Percentiles rank a stretch among this genome's conserved stretches.
These are phyloP conservation scores for Caenorhabditis tropicalis DNA, from an alignment of 1,140 invertebrate genomes.

Conservation along the genomic window DNA sequence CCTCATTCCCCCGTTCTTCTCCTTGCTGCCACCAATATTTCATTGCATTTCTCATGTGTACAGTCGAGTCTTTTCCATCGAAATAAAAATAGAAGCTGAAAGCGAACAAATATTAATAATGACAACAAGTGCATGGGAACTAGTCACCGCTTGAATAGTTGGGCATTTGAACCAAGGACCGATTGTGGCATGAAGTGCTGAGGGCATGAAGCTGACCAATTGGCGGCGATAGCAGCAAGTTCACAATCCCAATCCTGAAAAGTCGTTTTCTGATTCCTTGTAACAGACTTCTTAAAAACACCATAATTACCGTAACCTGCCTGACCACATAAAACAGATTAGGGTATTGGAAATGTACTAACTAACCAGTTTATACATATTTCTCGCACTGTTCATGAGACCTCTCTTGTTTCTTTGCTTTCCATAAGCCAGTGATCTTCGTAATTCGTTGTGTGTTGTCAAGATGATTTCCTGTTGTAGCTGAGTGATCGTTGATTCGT, in stretches of 20 bases:
- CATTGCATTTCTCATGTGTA: slow-evolving; percentile 46
- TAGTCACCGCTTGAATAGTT: slow-evolving; percentile 42
- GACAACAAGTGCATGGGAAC: not conserved
- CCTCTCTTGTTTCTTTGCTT: slow-evolving; percentile 30
- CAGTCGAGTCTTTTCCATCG: slow-evolving; percentile 42
- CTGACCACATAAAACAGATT: not conserved
- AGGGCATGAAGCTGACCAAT: slow-evolving; percentile 24
- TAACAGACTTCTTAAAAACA: not conserved
- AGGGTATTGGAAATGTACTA: not conserved
- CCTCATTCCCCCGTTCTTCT: slow-evolving; percentile 31
- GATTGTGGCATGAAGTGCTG: slow-evolving; percentile 40
- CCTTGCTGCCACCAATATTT: slow-evolving; percentile 52
- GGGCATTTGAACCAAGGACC: slow-evolving; percentile 36
- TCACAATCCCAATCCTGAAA: slow-evolving; percentile 45
- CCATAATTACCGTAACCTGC: not conserved
- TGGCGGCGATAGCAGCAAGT: not conserved
- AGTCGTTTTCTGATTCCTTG: not conserved
- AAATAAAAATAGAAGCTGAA: slow-evolving; percentile 48
- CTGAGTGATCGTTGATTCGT: slow-evolving; percentile 34
- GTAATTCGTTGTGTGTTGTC: slow-evolving; percentile 46
- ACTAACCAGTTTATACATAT: slow-evolving; percentile 53
- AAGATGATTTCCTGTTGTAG: slow-evolving; percentile 37
- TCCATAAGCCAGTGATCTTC: slow-evolving; percentile 44
- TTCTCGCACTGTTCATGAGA: slow-evolving; percentile 45
- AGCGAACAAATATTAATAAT: not conserved